Conservation (phyloP, 2,888 invertebrate species). For the Watsonalla cultraria region DNA sequence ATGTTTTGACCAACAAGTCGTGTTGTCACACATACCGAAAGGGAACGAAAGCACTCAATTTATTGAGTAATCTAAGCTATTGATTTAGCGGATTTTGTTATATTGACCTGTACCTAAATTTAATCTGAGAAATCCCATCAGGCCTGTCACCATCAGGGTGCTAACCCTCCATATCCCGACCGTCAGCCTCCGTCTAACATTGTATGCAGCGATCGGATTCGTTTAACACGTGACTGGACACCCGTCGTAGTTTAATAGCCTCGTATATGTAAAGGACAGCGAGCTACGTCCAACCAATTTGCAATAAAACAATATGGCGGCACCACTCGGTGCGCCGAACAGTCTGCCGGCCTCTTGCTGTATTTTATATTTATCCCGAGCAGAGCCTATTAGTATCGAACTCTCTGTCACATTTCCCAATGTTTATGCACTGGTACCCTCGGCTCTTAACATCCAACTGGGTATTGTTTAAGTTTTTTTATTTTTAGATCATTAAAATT, state of each 20-base stretch:
- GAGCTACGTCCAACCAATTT: constrained; percentile 75
- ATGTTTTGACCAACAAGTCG: no score
- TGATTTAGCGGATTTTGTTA: background rate
- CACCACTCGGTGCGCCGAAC: constrained; percentile 45
- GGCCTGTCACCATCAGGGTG: constrained; percentile 30
- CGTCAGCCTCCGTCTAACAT: constrained; percentile 48
- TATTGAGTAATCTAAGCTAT: background rate
- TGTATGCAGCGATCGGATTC: constrained; percentile 69
- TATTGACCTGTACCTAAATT: background rate
- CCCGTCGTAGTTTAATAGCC: constrained; percentile 72
- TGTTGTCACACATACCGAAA: no score
- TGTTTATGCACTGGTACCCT: constrained; percentile 10
- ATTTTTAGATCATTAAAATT: background rate
- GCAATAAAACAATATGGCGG: constrained; percentile 77
- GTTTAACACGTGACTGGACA: constrained; percentile 77
- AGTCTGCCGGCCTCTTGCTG: constrained; percentile 40
- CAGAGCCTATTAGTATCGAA: constrained; percentile 20
- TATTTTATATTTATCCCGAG: constrained; percentile 33
- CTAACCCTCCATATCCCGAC: constrained; percentile 41
- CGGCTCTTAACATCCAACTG: background rate
- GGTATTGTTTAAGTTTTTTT: background rate
- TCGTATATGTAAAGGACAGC: constrained; percentile 77
- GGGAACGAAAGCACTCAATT: no score
- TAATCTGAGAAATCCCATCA: constrained; percentile 14
- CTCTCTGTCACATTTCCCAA: constrained; percentile 50